Percentiles rank a stretch among this genome's conserved stretches.
phyloP scores from a whole-genome alignment of 30 jellyfish, hydroid and myxozoan genomes.

The Cassiopea andromeda region DNA sequence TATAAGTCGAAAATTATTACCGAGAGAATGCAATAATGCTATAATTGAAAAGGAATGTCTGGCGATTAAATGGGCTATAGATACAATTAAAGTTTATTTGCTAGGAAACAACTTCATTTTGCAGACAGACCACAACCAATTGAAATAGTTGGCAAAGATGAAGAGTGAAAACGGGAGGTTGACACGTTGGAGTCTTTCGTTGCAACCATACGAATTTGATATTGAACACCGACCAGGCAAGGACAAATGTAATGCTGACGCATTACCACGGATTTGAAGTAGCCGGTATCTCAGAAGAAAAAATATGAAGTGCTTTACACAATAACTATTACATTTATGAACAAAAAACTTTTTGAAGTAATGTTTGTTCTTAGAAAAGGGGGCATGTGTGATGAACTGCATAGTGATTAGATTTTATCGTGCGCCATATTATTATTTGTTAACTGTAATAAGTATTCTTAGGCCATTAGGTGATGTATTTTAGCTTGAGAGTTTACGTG shows the following conservation, averaged over 20 bases:
- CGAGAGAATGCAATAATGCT: background rate
- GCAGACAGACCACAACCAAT: slow-evolving; percentile 69
- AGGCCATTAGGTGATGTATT: no score
- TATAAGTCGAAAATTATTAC: background rate
- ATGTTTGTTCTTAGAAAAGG: background rate
- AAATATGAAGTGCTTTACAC: background rate
- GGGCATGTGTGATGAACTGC: background rate
- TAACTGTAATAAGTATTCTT: no score
- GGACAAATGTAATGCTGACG: background rate
- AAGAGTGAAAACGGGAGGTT: slow-evolving; percentile 76
- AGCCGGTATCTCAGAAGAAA: background rate
- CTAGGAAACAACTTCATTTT: background rate
- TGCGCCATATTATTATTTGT: no score
- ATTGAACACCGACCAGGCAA: background rate
- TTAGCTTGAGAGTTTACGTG: no score
- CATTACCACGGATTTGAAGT: background rate
- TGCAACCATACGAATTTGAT: slow-evolving; percentile 88
- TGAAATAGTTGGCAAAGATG: slow-evolving; percentile 84
- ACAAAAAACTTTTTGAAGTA: no score
- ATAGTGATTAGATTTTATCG: background rate
- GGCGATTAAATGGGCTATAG: background rate
- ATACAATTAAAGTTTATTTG: background rate
- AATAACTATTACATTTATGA: no score
- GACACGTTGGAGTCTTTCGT: slow-evolving; percentile 76
- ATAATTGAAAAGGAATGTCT: background rate